These are phyloP conservation scores for Brachyistius frenatus DNA, from an alignment of 2,113 vertebrate species.

Conservation along the genomic window DNA sequence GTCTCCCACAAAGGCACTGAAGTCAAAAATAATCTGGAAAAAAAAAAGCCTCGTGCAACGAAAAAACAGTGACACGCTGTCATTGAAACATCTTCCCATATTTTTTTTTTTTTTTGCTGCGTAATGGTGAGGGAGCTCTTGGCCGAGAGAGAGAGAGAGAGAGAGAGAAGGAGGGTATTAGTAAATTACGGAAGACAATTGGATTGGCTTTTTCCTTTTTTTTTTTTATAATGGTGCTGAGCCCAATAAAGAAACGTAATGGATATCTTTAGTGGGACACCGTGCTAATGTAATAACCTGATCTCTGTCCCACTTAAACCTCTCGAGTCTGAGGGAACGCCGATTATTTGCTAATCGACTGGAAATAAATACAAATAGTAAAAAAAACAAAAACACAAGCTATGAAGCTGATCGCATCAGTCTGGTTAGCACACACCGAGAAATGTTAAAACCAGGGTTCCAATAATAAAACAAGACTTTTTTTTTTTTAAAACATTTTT, in stretches of 20 bases:
- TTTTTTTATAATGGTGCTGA: slow-evolving; percentile 49
- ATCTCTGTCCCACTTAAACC: slow-evolving; percentile 53
- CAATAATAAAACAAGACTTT: slow-evolving; percentile 2
- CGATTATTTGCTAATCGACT: slow-evolving; percentile 65
- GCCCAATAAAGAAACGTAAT: slow-evolving; percentile 58
- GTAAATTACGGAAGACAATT: slow-evolving; percentile 54
- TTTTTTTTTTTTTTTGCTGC: slow-evolving; percentile 15
- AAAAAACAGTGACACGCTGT: no score
- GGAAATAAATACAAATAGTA: slow-evolving; percentile 51
- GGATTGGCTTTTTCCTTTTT: slow-evolving; percentile 26
- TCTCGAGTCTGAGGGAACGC: slow-evolving; percentile 42
- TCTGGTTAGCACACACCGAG: no score
- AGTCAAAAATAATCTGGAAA: no score
- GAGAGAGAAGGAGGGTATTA: neutral
- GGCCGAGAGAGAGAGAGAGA: neutral
- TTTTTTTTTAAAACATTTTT: neutral
- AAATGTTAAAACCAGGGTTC: neutral
- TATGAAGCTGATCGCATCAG: no score
- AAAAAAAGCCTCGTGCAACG: no score
- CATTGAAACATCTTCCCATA: slow-evolving; percentile 18
- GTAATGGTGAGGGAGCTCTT: neutral
- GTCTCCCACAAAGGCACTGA: no score
- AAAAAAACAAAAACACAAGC: slow-evolving; percentile 24
- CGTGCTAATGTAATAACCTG: slow-evolving; percentile 50
- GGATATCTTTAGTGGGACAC: slow-evolving; percentile 46